Evolutionary conservation across 2,888 invertebrate species (phyloP), one percentile per base, ranked within the genome.

Genomic region (Cataglyphis albicans): DNA sequence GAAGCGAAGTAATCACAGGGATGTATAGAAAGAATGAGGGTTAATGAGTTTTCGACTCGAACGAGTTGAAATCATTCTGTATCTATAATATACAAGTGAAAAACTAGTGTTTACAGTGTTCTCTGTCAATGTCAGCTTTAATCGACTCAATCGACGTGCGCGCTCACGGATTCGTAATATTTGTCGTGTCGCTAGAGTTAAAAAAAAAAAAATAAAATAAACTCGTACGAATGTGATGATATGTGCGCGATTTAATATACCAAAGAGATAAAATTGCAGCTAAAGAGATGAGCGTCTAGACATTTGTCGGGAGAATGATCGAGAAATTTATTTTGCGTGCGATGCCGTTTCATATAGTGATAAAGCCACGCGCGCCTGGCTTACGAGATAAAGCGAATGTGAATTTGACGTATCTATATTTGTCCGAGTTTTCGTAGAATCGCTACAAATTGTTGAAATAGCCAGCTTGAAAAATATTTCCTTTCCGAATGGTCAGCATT

Each of bases 381-480:
- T 70, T 70, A 72, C 78, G 59, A 80, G 72, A 72, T 72, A 80
- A 70, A 80, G 72, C 59, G 72, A 80, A 80, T 61, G 72, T 38
- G 72, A 80, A 72, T 61, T 80, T 48, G 72, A 48, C 72, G 78
- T 72, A 72, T 80, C 59, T 48, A 80, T 72, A 80, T 80, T 80
- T 72, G 72, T 67, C 44, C n/a, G 59, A 59, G 78, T 80, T 80
- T 80, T 80, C 72, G 78, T 80, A 78, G 59, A 70, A 78, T 72
- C 78, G 72, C 55, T 67, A 55, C 78, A 59, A 78, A 78, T 72
- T 59, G 72, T 70, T 44, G 70, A 78, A 78, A 78, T 70, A 80
- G 78, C 59, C 72, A 61, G 72, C 44, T 59, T 59, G 78, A 35
- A 80, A 80, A 80, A 80, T 80, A 80, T 80, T 80, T 80, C 59